phyloP scores from a whole-genome alignment of 2,797 vertebrate genomes.

The Neoniphon sammara region DNA sequence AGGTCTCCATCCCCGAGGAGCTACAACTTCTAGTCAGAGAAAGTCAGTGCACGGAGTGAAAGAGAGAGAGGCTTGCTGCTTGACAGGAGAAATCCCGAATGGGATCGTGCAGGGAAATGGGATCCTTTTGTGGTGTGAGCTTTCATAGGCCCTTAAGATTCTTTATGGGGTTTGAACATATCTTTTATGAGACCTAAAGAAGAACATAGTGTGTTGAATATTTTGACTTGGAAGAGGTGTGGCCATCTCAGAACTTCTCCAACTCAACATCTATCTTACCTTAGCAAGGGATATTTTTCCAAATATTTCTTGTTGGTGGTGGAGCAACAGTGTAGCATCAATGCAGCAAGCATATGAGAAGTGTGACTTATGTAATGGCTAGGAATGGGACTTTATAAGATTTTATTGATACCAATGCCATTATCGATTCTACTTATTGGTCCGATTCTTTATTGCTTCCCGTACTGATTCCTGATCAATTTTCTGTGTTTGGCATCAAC shows the following conservation, averaged over 20 bases:
- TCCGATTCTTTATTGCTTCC: too few relatives aligned
- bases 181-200: conserved; percentile 5
- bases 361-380: neutral
- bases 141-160: conserved; percentile 14
- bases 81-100: conserved; percentile 24
- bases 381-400: too few relatives aligned
- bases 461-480: too few relatives aligned
- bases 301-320: neutral
- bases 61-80: conserved; percentile 16
- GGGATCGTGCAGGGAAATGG: neutral
- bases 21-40: conserved; percentile 35
- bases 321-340: neutral
- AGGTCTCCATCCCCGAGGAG: conserved; percentile 31
- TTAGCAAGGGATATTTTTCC: neutral
- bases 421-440: too few relatives aligned
- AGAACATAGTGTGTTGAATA: neutral
- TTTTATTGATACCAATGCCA: too few relatives aligned
- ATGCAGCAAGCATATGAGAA: neutral
- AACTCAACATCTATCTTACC: neutral
- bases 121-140: conserved; percentile 15
- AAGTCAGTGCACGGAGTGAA: conserved; percentile 43
- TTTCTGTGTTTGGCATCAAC: too few relatives aligned
- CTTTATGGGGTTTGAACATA: conserved; percentile 24
- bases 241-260: too few relatives aligned
- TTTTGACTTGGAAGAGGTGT: neutral